Conservation (phyloP, 1,140 invertebrate genomes). For the Drosophila triauraria region DNA sequence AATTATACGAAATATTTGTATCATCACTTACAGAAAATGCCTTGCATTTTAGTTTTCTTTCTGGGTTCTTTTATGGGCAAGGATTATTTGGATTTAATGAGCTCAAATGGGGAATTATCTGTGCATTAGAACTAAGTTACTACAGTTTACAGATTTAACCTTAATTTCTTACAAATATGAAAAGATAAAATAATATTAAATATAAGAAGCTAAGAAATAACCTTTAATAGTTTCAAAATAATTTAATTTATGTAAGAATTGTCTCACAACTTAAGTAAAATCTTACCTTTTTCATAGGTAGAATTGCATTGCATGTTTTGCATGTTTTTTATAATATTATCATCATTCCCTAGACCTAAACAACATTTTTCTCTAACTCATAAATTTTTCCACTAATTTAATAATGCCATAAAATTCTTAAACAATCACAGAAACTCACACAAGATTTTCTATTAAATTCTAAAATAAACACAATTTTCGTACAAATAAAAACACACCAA, state of each 20-base stretch:
- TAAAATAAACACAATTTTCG: not conserved
- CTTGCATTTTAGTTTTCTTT: slow-evolving; percentile 1
- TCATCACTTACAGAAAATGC: slow-evolving; percentile 14
- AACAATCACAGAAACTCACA: not conserved
- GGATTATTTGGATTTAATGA: slow-evolving; percentile 3
- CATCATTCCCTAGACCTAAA: no score
- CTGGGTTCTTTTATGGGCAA: not conserved
- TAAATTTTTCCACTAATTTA: not conserved
- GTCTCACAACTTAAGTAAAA: not conserved
- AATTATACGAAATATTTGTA: slow-evolving; percentile 28
- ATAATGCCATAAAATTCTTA: not conserved
- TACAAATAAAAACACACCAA: no score
- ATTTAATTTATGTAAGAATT: not conserved
- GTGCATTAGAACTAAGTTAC: not conserved
- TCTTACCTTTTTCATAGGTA: not conserved
- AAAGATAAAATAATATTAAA: not conserved
- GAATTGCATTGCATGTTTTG: no score
- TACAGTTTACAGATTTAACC: no score
- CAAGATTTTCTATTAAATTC: not conserved
- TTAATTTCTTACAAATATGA: no score
- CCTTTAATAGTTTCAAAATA: no score
- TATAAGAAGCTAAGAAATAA: not conserved
- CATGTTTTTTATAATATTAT: no score
- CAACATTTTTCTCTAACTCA: no score
- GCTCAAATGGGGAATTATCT: not conserved